Evolutionary conservation across 2,888 invertebrate species (phyloP), one percentile per base, ranked within the genome.

Genomic region (Rugalucina vietnamica): DNA sequence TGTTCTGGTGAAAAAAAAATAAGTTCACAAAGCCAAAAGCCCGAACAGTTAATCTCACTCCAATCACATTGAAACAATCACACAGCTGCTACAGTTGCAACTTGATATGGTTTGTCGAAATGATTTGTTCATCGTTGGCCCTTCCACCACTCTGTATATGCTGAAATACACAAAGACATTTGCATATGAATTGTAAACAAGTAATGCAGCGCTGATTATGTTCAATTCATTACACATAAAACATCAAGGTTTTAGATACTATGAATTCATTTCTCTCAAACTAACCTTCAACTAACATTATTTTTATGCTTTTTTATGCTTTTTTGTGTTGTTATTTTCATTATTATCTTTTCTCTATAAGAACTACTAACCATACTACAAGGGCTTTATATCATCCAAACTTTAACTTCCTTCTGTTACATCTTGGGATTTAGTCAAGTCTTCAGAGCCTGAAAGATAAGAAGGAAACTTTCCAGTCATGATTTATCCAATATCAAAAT

Each of bases 61-160:
- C 60, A 60, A 24, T 18, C 27, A 10, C 8, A 8, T 27, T 18
- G 14, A 14, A 65, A 29, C 65, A 34, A n/a, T 4, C 32, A 65
- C 8, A 5, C 29, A 18, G 65, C 29, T 65, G 32, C 34, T n/a
- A 21, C 24, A 24, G 5, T 65, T 18, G 34, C 65, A 65, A 10
- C 34, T 29, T 65, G 65, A 65, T 65, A 65, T 65, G 65, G 65
- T 65, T 65, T 34, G 32, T 65, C 65, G 65, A 65, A 65, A 65
- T 5, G 24, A 65, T 65, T 65, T 65, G 65, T 65, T 65, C 65
- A 65, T 29, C 65, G 1, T 34, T 21, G 4, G 24, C 65, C 34
- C 8, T 65, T 24, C 34, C 24, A 8, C 21, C 1, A 18, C 21
- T 8, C 34, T 34, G 1, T 14, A 34, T 34, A 32, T 65, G 65